A percentile compares a stretch with the other conserved stretches of the same genome.
phyloP scores from a whole-genome alignment of 2,888 invertebrate species.

The Meiosimyza decipiens region DNA sequence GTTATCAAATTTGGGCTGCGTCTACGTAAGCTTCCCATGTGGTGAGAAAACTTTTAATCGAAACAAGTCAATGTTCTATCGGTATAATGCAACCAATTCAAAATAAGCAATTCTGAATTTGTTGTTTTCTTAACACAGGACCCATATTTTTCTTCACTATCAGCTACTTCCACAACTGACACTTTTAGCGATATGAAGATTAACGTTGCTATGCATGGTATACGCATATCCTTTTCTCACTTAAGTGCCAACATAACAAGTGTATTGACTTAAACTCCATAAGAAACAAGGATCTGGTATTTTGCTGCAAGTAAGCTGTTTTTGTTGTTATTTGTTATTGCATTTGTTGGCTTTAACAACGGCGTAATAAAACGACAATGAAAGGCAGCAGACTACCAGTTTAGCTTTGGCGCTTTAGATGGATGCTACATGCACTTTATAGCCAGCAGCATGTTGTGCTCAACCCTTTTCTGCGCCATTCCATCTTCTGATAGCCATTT shows the following conservation, averaged over 20 bases:
- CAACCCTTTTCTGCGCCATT: too few relatives aligned
- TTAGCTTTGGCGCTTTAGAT: neutral
- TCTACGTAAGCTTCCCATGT: too few relatives aligned
- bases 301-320: neutral
- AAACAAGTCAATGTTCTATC: too few relatives aligned
- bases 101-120: neutral
- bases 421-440: neutral
- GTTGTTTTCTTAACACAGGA: too few relatives aligned
- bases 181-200: neutral
- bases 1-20: too few relatives aligned
- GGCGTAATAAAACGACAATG: neutral
- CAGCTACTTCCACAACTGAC: neutral
- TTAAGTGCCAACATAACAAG: conserved; percentile 1
- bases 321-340: too few relatives aligned
- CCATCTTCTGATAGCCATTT: too few relatives aligned
- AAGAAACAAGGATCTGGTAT: neutral
- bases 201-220: neutral
- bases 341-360: too few relatives aligned
- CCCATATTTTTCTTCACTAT: neutral
- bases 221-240: neutral
- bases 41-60: too few relatives aligned
- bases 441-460: neutral
- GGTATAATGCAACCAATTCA: neutral
- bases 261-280: conserved; percentile 19
- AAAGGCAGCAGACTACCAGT: neutral